Evolutionary conservation across 2,797 vertebrate genomes (phyloP), one percentile per base, ranked within the genome.

Genomic region (Sebastes vulpes): DNA sequence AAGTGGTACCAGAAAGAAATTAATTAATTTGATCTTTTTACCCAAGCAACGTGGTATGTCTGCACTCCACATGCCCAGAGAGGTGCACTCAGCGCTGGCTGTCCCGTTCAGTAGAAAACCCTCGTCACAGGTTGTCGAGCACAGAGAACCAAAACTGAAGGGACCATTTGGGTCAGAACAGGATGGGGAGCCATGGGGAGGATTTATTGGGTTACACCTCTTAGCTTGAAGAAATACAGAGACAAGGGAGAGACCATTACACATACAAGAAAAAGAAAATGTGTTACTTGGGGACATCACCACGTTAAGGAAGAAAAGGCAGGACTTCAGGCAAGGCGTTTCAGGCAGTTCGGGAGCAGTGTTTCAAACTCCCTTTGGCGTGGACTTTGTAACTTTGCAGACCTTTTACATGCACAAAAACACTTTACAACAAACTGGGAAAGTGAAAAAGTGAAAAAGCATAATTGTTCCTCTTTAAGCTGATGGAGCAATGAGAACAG

Each of bases 141-240:
- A 96, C 26, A 1, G 18, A 32, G 94, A 94, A 18, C 4, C 90
- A 76, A 92, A 95, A 42, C 81, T 89, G 76, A 92, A 94, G 21
- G 29, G 4, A 1, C 78, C 90, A 57, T 90, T 29, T 4, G 87
- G 90, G 54, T 88, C 57, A 6, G 14, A 84, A 4, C 93, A 95
- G 56, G 25, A 64, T 1, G 81, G 4, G 52, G 59, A 79, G 21
- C 87, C 85, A 11, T 90, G 85, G 58, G 53, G 32, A 16, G 65
- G 70, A 32, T 31, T 56, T 12, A 79, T 10, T 10, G 78, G 35
- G 16, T 20, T 3, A 57, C 88, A 90, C 23, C 4, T 68, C 60
- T 82, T 89, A 18, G 72, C 82, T 89, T 9, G 5, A 81, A 29
- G 46, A 61, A 3, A n/a, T 3, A 70, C 9, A 68, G 3, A 73